phyloP scores from a whole-genome alignment of 1,140 invertebrate genomes.

The Ostrea edulis region DNA sequence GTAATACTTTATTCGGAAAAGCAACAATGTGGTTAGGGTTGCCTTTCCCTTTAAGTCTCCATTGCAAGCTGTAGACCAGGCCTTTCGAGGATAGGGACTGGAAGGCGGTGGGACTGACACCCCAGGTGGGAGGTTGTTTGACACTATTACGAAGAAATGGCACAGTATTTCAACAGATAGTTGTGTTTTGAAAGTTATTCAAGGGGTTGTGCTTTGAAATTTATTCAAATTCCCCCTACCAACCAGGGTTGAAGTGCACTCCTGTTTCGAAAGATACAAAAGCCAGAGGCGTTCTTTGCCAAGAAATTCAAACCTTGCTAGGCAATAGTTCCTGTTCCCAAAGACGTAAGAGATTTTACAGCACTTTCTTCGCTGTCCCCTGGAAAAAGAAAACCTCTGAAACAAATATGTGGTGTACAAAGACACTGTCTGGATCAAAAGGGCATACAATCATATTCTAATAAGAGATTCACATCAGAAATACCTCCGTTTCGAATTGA shows the following conservation, averaged over 20 bases:
- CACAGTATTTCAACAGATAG: background rate
- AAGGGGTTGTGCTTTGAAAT: background rate
- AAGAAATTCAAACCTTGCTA: background rate
- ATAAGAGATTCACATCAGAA: constrained; percentile 35
- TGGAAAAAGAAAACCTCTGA: constrained; percentile 28
- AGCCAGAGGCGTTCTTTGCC: too few species aligned
- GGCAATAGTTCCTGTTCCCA: background rate
- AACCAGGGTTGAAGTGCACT: background rate
- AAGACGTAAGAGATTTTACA: constrained; percentile 24
- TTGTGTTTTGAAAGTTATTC: background rate
- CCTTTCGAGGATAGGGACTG: background rate
- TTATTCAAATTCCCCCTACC: background rate
- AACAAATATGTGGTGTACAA: constrained; percentile 41
- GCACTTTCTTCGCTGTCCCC: constrained; percentile 44
- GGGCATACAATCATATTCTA: constrained; percentile 51
- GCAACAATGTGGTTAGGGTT: too few species aligned
- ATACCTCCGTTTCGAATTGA: constrained; percentile 42
- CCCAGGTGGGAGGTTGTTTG: background rate
- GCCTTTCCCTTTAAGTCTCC: background rate
- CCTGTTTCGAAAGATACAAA: background rate
- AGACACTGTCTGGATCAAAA: constrained; percentile 42
- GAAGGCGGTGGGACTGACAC: background rate
- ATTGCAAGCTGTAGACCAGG: background rate
- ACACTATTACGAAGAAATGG: background rate
- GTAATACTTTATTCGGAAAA: too few species aligned